Evolutionary conservation across 64 coral and sea anemone species (phyloP).

Genomic region (Pachyseris speciosa): DNA sequence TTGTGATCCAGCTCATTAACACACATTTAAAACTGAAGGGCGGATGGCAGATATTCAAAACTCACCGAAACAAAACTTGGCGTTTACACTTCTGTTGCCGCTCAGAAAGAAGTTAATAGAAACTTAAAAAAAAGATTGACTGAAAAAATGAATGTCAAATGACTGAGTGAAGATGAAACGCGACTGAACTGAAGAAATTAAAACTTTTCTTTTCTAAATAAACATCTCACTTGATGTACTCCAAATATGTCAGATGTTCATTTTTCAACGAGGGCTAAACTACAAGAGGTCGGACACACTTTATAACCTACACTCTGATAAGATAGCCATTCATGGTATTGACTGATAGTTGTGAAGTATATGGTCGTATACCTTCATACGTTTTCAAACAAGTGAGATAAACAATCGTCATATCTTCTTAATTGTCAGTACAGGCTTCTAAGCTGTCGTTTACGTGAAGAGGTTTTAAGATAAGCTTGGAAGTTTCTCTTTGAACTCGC

Average conservation of each 20-base stretch:
- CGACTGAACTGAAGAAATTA: not conserved
- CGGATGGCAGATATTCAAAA: no score
- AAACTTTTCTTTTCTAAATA: not conserved
- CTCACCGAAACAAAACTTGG: no score
- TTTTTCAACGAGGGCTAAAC: not conserved
- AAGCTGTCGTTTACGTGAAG: not conserved
- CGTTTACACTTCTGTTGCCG: no score
- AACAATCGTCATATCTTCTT: not conserved
- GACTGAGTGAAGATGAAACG: no score
- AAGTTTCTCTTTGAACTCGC: no score
- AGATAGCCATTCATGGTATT: not conserved
- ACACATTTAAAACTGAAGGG: no score
- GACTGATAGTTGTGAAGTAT: not conserved
- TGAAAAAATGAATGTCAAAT: no score
- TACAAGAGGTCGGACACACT: not conserved
- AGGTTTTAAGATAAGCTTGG: not conserved
- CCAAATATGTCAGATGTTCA: not conserved
- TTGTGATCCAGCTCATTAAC: no score
- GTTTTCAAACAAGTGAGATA: not conserved
- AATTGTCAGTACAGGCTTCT: not conserved
- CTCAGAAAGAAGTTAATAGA: no score
- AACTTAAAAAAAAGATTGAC: no score
- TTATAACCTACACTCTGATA: not conserved
- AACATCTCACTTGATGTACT: not conserved
- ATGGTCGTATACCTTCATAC: not conserved